Evolutionary conservation across 2,797 vertebrate species (phyloP).

Genomic region (Erethizon dorsatum): DNA sequence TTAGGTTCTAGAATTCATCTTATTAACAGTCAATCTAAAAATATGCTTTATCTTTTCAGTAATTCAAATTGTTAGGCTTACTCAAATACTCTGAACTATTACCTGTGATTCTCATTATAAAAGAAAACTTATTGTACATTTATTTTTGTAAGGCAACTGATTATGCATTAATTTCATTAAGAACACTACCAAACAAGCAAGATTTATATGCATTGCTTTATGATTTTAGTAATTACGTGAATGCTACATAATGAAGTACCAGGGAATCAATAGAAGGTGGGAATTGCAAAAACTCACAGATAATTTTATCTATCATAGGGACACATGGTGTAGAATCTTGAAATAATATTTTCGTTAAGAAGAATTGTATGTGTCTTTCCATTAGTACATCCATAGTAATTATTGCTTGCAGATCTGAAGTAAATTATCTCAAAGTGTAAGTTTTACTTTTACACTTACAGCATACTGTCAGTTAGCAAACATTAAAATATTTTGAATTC

Average conservation of each 20-base stretch:
- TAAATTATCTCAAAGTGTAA: background rate
- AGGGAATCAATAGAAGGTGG: background rate
- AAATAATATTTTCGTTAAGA: background rate
- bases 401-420: background rate
- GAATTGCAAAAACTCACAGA: background rate
- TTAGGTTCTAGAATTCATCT: constrained; percentile 44
- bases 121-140: background rate
- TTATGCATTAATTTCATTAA: background rate
- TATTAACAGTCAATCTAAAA: background rate
- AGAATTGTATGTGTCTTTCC: background rate
- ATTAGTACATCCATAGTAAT: background rate
- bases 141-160: background rate
- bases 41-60: background rate
- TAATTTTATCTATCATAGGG: constrained; percentile 15
- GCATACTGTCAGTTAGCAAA: background rate
- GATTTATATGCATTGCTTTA: background rate
- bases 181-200: background rate
- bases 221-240: constrained; percentile 43
- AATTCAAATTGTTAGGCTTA: background rate
- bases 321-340: background rate
- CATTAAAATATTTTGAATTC: background rate
- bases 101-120: background rate
- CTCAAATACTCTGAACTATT: background rate
- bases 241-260: constrained; percentile 11
- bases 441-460: background rate